A percentile compares a stretch with the other conserved stretches of the same genome.
These are phyloP conservation scores for Glyphotaelius pellucidus DNA, from an alignment of 2,888 invertebrate species.

Conservation along the genomic window DNA sequence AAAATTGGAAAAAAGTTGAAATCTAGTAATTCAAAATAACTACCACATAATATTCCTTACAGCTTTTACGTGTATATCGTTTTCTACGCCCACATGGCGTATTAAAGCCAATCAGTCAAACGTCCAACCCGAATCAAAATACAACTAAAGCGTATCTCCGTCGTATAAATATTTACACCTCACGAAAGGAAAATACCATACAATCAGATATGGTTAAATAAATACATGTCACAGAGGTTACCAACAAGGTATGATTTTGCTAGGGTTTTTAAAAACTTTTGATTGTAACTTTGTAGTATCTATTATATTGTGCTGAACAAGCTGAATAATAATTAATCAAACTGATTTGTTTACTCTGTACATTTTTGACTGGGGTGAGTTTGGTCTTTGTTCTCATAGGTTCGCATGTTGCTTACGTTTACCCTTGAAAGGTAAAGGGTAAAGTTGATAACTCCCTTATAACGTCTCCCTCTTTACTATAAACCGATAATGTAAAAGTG, in stretches of 20 bases:
- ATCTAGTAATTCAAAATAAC: neutral
- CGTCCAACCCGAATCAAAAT: neutral
- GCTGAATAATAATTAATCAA: constrained; percentile 50
- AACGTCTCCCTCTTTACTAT: neutral
- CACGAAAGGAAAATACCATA: neutral
- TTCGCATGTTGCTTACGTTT: constrained; percentile 7
- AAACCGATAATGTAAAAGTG: neutral
- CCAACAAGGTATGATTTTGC: constrained; percentile 12
- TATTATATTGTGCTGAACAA: neutral
- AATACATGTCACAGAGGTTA: constrained; percentile 15
- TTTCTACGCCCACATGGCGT: neutral
- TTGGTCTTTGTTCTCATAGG: constrained; percentile 3
- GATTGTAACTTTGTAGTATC: neutral
- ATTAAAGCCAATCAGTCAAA: neutral
- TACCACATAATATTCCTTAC: neutral
- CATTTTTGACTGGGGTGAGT: neutral
- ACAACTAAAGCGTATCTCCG: neutral
- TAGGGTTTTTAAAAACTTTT: neutral
- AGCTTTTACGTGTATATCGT: neutral
- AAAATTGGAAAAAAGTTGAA: too few relatives aligned
- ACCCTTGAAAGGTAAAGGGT: neutral
- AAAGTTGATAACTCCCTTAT: neutral
- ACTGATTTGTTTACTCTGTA: constrained; percentile 49
- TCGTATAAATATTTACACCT: neutral
- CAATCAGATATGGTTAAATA: neutral